Conservation (phyloP, 1,140 invertebrate genomes). For the Bilobella aurantiaca region DNA sequence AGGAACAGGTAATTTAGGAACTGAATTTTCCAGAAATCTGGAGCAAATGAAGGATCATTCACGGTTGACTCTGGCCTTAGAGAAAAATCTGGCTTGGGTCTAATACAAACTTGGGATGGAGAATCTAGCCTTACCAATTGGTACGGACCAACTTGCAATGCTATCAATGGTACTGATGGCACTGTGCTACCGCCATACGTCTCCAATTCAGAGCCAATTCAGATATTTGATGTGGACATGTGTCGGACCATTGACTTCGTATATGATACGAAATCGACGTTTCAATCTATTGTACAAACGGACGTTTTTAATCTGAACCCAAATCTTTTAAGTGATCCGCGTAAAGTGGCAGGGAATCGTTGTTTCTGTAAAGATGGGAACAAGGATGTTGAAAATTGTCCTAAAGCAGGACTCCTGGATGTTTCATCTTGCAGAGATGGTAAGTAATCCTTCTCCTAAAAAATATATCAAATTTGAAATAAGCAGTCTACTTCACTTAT, state of each 20-base stretch:
- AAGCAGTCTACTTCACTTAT: too few relatives aligned
- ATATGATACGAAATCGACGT: neutral
- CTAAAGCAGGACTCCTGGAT: constrained; percentile 16
- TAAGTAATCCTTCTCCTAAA: too few relatives aligned
- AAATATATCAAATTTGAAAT: too few relatives aligned
- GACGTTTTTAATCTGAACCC: neutral
- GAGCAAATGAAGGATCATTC: constrained; percentile 15
- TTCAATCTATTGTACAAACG: neutral
- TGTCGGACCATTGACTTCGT: constrained; percentile 21
- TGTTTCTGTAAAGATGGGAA: constrained; percentile 9
- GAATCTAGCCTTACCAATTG: neutral
- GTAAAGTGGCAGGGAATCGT: neutral
- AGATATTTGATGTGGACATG: constrained; percentile 23
- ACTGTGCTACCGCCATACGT: constrained; percentile 8
- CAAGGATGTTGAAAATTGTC: neutral
- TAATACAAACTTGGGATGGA: constrained; percentile 14
- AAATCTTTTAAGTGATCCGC: constrained; percentile 7
- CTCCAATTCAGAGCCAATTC: neutral
- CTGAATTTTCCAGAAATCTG: constrained; percentile 12
- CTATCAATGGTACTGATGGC: constrained; percentile 16
- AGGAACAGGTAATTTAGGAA: too few relatives aligned
- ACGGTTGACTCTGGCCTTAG: constrained; percentile 15
- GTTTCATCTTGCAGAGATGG: constrained; percentile 5
- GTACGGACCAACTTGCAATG: constrained; percentile 15
- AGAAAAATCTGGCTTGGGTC: neutral